Percentiles rank a stretch among this genome's conserved stretches.
Conservation (phyloP, 2,888 invertebrate species). For the Caenorhabditis afra region DNA sequence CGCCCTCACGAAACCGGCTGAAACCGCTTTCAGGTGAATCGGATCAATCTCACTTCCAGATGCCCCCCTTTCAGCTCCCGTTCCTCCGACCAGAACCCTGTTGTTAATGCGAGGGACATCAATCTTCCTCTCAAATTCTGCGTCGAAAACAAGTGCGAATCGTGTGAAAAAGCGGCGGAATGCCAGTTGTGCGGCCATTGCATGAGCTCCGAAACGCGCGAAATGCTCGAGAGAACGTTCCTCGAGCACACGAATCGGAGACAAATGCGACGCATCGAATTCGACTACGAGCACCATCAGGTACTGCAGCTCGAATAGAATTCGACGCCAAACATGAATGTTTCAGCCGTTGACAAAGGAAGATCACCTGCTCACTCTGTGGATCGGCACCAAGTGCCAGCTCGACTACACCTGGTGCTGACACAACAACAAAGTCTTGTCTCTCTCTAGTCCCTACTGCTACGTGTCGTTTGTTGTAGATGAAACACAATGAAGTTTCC, state of each 20-base stretch:
- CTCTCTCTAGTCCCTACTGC: conserved; percentile 6
- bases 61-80: conserved; percentile 23
- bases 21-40: conserved; percentile 21
- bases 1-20: conserved; percentile 50
- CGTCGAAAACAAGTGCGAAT: conserved; percentile 40
- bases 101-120: conserved; percentile 55
- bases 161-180: conserved; percentile 73
- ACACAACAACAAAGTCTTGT: too few species aligned
- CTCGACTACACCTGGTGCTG: conserved; percentile 88
- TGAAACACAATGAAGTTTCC: too few species aligned
- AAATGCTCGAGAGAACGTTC: conserved; percentile 86
- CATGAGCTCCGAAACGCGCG: conserved; percentile 84
- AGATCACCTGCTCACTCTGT: conserved; percentile 88
- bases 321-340: background rate
- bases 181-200: conserved; percentile 90
- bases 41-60: background rate
- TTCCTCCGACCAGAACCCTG: conserved; percentile 41
- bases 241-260: conserved; percentile 89
- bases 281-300: conserved; percentile 71
- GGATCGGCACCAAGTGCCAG: conserved; percentile 93
- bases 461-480: conserved; percentile 11
- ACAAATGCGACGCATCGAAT: conserved; percentile 85
- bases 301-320: conserved; percentile 82
- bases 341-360: conserved; percentile 79
- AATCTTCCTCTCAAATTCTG: conserved; percentile 54